Evolutionary conservation across 2,888 invertebrate species (phyloP).

Genomic region (Plagiodera versicolora): DNA sequence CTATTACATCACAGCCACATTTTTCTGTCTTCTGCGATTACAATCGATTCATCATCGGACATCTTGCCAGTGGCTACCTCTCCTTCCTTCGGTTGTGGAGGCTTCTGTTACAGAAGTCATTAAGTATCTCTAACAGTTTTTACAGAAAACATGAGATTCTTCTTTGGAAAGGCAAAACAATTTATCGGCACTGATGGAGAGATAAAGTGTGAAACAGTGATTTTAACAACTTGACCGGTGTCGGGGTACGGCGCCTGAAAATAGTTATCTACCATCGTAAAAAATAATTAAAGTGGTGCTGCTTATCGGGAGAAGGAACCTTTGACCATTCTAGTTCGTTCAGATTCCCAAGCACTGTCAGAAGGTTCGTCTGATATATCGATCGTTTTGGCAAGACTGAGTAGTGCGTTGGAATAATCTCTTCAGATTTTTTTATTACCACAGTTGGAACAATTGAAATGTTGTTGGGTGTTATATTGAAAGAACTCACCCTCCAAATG

Average conservation of each 20-base stretch:
- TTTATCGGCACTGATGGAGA: slow-evolving; percentile 42
- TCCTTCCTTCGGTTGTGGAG: too few species aligned
- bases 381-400: too few species aligned
- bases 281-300: slow-evolving; percentile 34
- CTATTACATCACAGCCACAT: slow-evolving; percentile 6
- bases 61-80: slow-evolving; percentile 14
- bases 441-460: too few species aligned
- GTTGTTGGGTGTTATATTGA: too few species aligned
- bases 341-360: too few species aligned
- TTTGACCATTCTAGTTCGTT: too few species aligned
- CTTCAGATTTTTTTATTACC: too few species aligned
- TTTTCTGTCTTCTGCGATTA: slow-evolving; percentile 17
- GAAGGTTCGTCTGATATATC: too few species aligned
- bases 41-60: slow-evolving; percentile 17
- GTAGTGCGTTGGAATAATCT: too few species aligned
- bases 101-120: slow-evolving; percentile 28
- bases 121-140: slow-evolving; percentile 25
- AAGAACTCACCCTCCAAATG: too few species aligned
- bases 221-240: slow-evolving; percentile 44
- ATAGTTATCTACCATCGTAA: slow-evolving; percentile 43
- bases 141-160: slow-evolving; percentile 22
- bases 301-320: too few species aligned
- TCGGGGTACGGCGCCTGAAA: slow-evolving; percentile 44
- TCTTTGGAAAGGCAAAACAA: slow-evolving; percentile 33
- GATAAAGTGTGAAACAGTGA: slow-evolving; percentile 44